phyloP scores from a whole-genome alignment of 2,113 vertebrate genomes.

The Natator depressus region DNA sequence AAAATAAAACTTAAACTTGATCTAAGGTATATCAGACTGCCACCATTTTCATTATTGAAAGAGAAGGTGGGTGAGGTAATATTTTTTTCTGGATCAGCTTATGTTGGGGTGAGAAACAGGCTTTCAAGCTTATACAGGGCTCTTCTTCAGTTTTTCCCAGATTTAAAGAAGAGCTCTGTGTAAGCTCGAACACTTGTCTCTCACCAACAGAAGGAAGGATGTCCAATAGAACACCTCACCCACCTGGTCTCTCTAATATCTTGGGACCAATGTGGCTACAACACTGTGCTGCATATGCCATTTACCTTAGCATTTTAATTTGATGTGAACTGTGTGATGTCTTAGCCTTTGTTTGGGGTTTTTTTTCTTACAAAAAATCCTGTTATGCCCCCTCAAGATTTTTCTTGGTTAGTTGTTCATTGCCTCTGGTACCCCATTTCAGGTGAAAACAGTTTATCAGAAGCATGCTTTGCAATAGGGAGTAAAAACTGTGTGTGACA shows the following conservation, averaged over 20 bases:
- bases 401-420: constrained; percentile 35
- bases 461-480: background rate
- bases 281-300: background rate
- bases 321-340: constrained; percentile 31
- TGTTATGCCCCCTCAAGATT: constrained; percentile 27
- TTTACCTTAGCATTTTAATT: constrained; percentile 51
- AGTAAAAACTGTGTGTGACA: background rate
- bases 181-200: background rate
- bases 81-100: constrained; percentile 50
- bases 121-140: background rate
- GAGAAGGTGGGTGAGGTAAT: constrained; percentile 65
- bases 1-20: constrained; percentile 55
- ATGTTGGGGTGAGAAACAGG: background rate
- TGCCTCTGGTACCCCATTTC: constrained; percentile 8
- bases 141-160: background rate
- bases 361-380: constrained; percentile 21
- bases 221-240: background rate
- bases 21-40: constrained; percentile 28
- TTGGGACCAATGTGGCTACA: background rate
- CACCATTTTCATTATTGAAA: constrained; percentile 56
- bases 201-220: background rate
- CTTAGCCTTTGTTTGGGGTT: constrained; percentile 46
- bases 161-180: background rate
- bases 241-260: background rate
- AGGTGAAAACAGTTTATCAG: constrained; percentile 44